phyloP scores from a whole-genome alignment of 2,113 vertebrate genomes.

The Loxodonta africana region DNA sequence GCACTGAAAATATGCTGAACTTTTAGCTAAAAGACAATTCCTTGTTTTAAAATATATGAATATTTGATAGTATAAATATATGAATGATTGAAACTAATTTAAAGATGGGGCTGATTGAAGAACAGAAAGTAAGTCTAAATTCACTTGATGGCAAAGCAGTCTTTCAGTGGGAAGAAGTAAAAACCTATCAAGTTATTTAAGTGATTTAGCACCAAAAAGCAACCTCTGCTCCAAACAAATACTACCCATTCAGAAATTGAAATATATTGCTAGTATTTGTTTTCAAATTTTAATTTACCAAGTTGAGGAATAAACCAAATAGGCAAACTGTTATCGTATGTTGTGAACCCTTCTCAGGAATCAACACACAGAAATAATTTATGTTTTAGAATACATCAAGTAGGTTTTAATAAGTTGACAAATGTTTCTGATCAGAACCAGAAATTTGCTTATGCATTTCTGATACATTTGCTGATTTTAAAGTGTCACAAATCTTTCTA shows the following conservation, averaged over 20 bases:
- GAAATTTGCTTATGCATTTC: background rate
- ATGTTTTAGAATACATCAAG: background rate
- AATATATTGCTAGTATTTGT: background rate
- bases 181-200: background rate
- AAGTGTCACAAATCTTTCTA: background rate
- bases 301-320: background rate
- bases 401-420: background rate
- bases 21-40: background rate
- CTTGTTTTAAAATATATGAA: background rate
- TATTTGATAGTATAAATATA: constrained; percentile 1
- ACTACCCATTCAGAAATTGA: background rate
- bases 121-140: background rate
- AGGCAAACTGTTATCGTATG: background rate
- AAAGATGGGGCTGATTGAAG: background rate
- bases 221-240: background rate
- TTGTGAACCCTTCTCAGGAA: background rate
- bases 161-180: background rate
- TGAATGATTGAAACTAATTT: background rate
- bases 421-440: background rate
- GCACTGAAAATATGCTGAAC: background rate
- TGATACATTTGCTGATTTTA: background rate
- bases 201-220: background rate
- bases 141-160: constrained; percentile 2
- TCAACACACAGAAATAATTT: constrained; percentile 19
- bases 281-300: background rate